Base-by-base conservation (phyloP, 2,797 vertebrate species). In the Allenopithecus nigroviridis region DNA sequence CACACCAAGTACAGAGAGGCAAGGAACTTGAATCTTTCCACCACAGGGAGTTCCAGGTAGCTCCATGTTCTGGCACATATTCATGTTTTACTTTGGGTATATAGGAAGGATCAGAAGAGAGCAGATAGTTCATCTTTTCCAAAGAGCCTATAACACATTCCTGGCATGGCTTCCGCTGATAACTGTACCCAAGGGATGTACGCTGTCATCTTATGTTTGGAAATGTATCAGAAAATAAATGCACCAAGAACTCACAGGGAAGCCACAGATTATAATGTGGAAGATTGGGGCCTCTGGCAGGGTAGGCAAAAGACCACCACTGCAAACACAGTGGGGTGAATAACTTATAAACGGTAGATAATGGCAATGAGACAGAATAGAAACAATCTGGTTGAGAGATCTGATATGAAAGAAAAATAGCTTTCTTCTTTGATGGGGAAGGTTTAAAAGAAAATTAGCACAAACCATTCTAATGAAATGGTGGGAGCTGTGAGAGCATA, bases 111-210 rank as follows among this genome's bases (percentile, higher is more conserved):
- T 48, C 36, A 78, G 24, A 64, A 48, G 26, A 97, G 91, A 90
- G 1, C 10, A 92, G 22, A 4, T 84, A 91, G 76, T 97, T 97
- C 70, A 97, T 24, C 5, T 87, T 84, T 91, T 97, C 84, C 50
- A 4, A 83, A 95, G 39, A 43, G 36, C 48, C 16, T 91, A 2
- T 55, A 19, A 83, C 6, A 78, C 19, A 85, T 85, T 72, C 22
- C 13, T 70, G 55, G 24, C 86, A 8, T 19, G 72, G 3, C 26
- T 59, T 75, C 7, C 57, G 72, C 22, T 89, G 68, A 61, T 39
- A 11, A 19, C 8, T 55, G 0, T 6, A 41, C 33, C 26, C 80
- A 96, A 94, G 1, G 5, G 76, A 95, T 17, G 0, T 33, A 39
- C 90, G 87, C 7, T 93, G 12, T 86, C 70, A n/a, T 41, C 7